A percentile compares a stretch with the other conserved stretches of the same genome.
phyloP scores from a whole-genome alignment of 1,140 invertebrate genomes.

The Pogonus chalceus region DNA sequence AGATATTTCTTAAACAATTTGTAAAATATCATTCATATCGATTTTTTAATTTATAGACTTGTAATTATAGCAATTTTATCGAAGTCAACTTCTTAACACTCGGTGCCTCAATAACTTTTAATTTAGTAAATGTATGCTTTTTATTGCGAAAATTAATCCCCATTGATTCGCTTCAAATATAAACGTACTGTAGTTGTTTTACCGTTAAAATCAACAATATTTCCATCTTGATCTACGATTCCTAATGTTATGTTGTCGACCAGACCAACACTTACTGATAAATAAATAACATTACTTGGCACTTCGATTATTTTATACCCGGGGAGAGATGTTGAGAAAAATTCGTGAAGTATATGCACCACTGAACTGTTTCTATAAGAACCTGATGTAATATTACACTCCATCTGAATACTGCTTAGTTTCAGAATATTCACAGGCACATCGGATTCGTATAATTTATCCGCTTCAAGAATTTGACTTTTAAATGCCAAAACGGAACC shows the following conservation, averaged over 20 bases:
- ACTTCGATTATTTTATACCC: constrained; percentile 27
- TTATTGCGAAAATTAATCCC: background rate
- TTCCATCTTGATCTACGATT: constrained; percentile 24
- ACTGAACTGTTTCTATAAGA: constrained; percentile 24
- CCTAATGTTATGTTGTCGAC: constrained; percentile 19
- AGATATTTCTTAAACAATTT: constrained; percentile 16
- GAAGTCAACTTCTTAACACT: constrained; percentile 12
- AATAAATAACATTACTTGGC: constrained; percentile 27
- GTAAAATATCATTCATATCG: constrained; percentile 16
- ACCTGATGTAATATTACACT: constrained; percentile 23
- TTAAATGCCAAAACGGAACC: constrained; percentile 18
- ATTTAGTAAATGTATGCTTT: background rate
- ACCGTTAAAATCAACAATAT: constrained; percentile 22
- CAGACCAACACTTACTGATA: constrained; percentile 21
- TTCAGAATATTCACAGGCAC: constrained; percentile 18
- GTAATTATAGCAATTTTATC: constrained; percentile 18
- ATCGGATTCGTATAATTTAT: constrained; percentile 16
- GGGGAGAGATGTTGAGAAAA: constrained; percentile 21
- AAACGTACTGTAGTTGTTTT: constrained; percentile 22
- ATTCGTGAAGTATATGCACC: constrained; percentile 28
- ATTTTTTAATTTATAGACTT: constrained; percentile 17
- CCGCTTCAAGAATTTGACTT: constrained; percentile 11
- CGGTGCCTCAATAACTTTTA: background rate
- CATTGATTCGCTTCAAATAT: constrained; percentile 8
- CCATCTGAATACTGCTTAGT: constrained; percentile 18